Percentiles rank a stretch among this genome's conserved stretches.
Evolutionary conservation across 2,797 vertebrate species (phyloP).

Genomic region (Emydoidea blandingii): DNA sequence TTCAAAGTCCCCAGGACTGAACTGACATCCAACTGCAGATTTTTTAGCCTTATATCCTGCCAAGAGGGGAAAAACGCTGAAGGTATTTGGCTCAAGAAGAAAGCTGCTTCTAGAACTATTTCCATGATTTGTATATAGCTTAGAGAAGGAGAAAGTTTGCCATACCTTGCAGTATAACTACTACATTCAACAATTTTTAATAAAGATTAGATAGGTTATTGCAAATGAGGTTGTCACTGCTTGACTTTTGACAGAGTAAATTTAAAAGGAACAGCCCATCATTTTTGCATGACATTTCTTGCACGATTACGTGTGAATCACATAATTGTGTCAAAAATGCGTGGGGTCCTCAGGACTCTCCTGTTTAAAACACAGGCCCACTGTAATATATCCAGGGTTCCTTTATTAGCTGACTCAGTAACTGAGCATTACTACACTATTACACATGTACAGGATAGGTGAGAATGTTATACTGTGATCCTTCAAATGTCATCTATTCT

Average conservation of each 20-base stretch:
- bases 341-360: neutral
- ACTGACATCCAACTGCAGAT: slow-evolving; percentile 74
- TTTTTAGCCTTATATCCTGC: slow-evolving; percentile 65
- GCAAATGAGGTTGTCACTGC: neutral
- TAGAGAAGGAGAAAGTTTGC: neutral
- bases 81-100: slow-evolving; percentile 64
- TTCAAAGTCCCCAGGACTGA: slow-evolving; percentile 68
- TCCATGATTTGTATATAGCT: neutral
- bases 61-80: slow-evolving; percentile 64
- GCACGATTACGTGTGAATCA: neutral
- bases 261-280: neutral
- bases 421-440: neutral
- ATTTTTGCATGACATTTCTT: neutral
- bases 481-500: neutral
- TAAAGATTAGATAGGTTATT: neutral
- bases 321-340: neutral
- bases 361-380: neutral
- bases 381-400: neutral
- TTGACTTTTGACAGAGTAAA: neutral
- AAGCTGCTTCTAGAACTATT: neutral
- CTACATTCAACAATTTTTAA: neutral
- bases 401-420: neutral
- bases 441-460: neutral
- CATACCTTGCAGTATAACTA: neutral
- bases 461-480: neutral